A percentile compares a stretch with the other conserved stretches of the same genome.
Evolutionary conservation across 2,797 vertebrate species (phyloP).

Genomic region (Acanthornis magna): DNA sequence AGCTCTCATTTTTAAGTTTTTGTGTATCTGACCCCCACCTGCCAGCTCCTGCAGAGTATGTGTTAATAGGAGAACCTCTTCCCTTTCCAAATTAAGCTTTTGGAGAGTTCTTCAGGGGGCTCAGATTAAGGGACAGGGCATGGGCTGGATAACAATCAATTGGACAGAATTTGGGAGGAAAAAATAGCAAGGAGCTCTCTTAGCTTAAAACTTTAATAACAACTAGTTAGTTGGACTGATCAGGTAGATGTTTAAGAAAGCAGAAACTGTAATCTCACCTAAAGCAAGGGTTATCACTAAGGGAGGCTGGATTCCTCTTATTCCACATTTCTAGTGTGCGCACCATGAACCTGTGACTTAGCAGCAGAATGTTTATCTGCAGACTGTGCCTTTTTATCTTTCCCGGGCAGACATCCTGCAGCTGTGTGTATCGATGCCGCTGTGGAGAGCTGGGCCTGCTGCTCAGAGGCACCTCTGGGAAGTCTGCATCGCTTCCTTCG

Average conservation of each 20-base stretch:
- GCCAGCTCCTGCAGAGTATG: neutral
- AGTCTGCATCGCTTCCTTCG: neutral
- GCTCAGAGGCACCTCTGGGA: neutral
- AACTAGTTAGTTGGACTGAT: neutral
- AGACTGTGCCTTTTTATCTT: neutral
- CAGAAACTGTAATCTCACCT: neutral
- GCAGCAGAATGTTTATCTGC: neutral
- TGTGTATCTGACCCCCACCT: neutral
- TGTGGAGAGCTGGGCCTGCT: neutral
- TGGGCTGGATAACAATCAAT: neutral
- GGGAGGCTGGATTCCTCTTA: neutral
- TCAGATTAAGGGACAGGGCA: neutral
- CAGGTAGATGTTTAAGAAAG: neutral
- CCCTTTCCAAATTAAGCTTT: neutral
- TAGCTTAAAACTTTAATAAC: neutral
- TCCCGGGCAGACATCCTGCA: neutral
- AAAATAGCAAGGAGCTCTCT: neutral
- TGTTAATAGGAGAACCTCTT: neutral
- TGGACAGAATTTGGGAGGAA: neutral
- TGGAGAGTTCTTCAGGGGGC: neutral
- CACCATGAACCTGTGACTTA: neutral
- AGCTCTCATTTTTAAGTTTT: neutral
- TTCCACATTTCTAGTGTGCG: neutral
- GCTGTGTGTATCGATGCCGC: accelerated
- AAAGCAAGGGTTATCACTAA: neutral